Evolutionary conservation across 2,113 vertebrate species (phyloP).

Genomic region (Vanacampus margaritifer): DNA sequence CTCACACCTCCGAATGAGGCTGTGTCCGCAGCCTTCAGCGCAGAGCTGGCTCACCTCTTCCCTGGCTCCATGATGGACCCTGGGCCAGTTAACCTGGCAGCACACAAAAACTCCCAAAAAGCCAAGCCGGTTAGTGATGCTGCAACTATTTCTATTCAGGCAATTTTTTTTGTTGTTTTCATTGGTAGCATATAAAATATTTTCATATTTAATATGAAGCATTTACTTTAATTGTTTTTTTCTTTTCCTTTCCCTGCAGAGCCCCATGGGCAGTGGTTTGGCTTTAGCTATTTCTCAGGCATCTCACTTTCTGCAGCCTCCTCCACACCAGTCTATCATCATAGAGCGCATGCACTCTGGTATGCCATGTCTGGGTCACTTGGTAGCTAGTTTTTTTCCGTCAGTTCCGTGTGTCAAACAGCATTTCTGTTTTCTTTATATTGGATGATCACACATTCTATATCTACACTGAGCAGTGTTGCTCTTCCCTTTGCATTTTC

Average conservation of each 20-base stretch:
- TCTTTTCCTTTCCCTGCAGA: conserved; percentile 65
- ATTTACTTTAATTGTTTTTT: not conserved
- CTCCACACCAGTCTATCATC: conserved; percentile 99
- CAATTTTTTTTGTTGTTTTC: not conserved
- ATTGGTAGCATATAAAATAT: not conserved
- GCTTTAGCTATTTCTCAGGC: conserved; percentile 97
- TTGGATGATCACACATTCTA: too few species aligned
- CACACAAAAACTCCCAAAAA: conserved; percentile 91
- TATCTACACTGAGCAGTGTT: too few species aligned
- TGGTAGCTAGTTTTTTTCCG: not conserved
- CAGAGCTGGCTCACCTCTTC: conserved; percentile 95
- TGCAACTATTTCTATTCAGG: not conserved
- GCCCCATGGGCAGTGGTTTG: conserved; percentile 88
- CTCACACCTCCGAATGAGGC: conserved; percentile 96
- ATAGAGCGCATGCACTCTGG: conserved; percentile 99
- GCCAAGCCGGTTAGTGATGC: conserved; percentile 84
- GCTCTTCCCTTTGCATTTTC: too few species aligned
- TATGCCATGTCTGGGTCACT: conserved; percentile 35
- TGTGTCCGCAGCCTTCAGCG: conserved; percentile 92
- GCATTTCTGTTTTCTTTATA: too few species aligned
- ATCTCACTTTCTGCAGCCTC: conserved; percentile 96
- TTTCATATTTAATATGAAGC: not conserved
- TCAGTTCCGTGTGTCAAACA: too few species aligned
- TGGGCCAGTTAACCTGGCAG: conserved; percentile 85
- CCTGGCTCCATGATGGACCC: conserved; percentile 93